Evolutionary conservation across 2,888 invertebrate species (phyloP).

Genomic region (Anaspis maculata): DNA sequence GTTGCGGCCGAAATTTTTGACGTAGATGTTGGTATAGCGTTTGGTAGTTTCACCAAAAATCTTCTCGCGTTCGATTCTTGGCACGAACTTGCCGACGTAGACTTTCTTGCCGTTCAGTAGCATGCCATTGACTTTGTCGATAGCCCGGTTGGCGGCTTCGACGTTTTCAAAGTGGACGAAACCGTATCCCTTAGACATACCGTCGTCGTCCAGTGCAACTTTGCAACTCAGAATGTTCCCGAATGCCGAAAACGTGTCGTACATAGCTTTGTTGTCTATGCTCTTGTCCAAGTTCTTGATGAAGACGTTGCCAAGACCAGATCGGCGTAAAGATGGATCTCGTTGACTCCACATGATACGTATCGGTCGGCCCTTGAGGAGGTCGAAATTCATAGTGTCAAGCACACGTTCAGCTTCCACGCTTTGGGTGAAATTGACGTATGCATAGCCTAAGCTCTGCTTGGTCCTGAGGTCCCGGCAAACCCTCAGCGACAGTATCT

Average conservation of each 20-base stretch:
- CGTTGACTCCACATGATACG: conserved; percentile 99
- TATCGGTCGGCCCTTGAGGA: conserved; percentile 93
- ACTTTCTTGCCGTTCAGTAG: conserved; percentile 97
- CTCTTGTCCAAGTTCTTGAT: conserved; percentile 98
- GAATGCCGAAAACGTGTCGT: conserved; percentile 98
- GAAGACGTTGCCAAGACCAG: conserved; percentile 98
- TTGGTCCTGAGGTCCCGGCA: conserved; percentile 97
- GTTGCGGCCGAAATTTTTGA: conserved; percentile 96
- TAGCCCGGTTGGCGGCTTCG: conserved; percentile 93
- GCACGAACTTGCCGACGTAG: conserved; percentile 95
- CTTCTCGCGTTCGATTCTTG: conserved; percentile 94
- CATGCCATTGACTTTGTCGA: conserved; percentile 98
- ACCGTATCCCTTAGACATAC: conserved; percentile 92
- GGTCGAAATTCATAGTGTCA: conserved; percentile 99
- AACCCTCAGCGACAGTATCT: conserved; percentile 95
- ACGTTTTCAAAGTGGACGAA: conserved; percentile 99
- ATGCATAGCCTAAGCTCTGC: conserved; percentile 97
- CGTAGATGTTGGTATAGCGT: conserved; percentile 94
- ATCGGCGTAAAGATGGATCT: conserved; percentile 94
- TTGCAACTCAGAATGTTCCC: conserved; percentile 98
- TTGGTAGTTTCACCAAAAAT: conserved; percentile 92
- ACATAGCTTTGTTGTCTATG: conserved; percentile 99
- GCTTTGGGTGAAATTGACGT: conserved; percentile 99
- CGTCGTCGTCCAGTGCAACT: conserved; percentile 91
- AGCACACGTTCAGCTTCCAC: conserved; percentile 97